Percentiles rank a stretch among this genome's conserved stretches.
Conservation (phyloP, 2,113 vertebrate species). For the Morone chrysops region DNA sequence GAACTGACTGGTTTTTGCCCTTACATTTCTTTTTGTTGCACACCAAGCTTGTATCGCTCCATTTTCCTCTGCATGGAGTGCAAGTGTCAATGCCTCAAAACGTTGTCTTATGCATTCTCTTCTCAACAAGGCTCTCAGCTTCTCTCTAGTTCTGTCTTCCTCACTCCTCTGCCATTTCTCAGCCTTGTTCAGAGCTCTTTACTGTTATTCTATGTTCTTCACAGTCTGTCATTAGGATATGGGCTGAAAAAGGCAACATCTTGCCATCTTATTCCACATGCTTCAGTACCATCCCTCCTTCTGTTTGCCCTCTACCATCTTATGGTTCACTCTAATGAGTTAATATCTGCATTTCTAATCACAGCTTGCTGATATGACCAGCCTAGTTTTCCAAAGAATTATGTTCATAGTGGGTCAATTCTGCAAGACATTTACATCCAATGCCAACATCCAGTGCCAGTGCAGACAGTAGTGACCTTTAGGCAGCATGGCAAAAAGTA, state of each 20-base stretch:
- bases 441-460: conserved; percentile 38
- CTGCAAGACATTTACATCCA: conserved; percentile 22
- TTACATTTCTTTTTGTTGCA: neutral
- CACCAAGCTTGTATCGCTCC: conserved; percentile 1
- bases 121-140: conserved; percentile 41
- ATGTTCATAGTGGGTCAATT: conserved; percentile 11
- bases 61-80: neutral
- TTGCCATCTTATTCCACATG: conserved; percentile 45
- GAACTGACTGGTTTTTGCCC: conserved; percentile 35
- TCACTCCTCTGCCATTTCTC: conserved; percentile 30
- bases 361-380: neutral
- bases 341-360: neutral
- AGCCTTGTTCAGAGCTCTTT: conserved; percentile 35
- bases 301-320: neutral
- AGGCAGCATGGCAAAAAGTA: conserved; percentile 13
- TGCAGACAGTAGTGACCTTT: conserved; percentile 29
- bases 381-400: neutral
- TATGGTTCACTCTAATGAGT: neutral
- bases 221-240: conserved; percentile 42
- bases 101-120: conserved; percentile 20
- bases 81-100: conserved; percentile 29
- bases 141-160: conserved; percentile 24
- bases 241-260: conserved; percentile 30
- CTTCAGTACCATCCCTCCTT: conserved; percentile 34
- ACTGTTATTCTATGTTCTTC: conserved; percentile 17